Evolutionary conservation across 2,797 vertebrate species (phyloP).

Genomic region (Onychomys leucogaster): DNA sequence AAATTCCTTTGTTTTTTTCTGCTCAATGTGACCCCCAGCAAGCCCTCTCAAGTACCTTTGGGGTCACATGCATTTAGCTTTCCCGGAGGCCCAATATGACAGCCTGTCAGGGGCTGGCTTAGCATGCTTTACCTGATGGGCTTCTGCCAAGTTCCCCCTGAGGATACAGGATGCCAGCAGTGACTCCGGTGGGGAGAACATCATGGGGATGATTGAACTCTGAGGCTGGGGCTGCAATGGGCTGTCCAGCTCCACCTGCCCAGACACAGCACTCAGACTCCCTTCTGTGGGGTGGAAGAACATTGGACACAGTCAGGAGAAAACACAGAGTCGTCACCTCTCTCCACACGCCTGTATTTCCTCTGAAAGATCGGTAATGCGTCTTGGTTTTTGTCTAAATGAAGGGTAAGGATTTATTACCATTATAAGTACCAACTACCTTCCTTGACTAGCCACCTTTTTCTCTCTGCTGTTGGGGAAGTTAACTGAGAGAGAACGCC

Average conservation of each 20-base stretch:
- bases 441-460: neutral
- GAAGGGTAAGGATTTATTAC: neutral
- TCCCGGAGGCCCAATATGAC: rapidly evolving
- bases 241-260: constrained; percentile 77
- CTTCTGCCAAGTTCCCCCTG: constrained; percentile 94
- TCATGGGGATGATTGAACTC: constrained; percentile 93
- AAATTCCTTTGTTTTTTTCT: neutral
- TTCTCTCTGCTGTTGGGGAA: constrained; percentile 15
- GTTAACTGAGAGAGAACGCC: neutral
- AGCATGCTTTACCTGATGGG: constrained; percentile 92
- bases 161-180: constrained; percentile 96
- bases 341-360: neutral
- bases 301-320: neutral
- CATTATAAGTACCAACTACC: neutral
- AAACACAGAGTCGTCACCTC: neutral
- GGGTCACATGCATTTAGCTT: neutral
- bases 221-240: constrained; percentile 77
- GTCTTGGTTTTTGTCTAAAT: neutral
- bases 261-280: constrained; percentile 86
- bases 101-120: neutral
- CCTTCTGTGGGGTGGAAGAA: constrained; percentile 88
- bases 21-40: neutral
- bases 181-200: constrained; percentile 97
- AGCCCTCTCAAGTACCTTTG: neutral
- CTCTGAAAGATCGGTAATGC: neutral